Percentiles rank a stretch among this genome's conserved stretches.
Conservation (phyloP, 1,140 invertebrate genomes). For the Papilio machaon region DNA sequence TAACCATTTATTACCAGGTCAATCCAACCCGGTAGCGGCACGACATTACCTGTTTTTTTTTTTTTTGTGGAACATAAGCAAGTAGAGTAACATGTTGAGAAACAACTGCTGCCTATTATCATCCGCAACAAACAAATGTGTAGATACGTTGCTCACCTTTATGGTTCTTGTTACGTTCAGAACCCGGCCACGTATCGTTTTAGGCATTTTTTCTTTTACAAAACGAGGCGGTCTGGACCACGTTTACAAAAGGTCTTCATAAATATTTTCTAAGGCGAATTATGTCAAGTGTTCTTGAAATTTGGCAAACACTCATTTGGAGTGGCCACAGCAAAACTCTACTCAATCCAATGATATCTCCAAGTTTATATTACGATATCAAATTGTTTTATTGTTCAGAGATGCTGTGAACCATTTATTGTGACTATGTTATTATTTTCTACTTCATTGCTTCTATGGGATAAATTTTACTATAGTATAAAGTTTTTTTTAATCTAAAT, state of each 20-base stretch:
- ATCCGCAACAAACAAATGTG: not conserved
- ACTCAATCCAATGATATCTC: constrained; percentile 29
- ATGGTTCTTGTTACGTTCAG: not conserved
- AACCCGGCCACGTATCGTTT: constrained; percentile 12
- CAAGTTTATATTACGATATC: not conserved
- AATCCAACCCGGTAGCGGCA: not conserved
- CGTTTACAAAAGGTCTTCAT: constrained; percentile 29
- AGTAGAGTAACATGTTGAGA: not conserved
- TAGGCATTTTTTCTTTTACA: constrained; percentile 14
- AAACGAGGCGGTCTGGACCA: not conserved
- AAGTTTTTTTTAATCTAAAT: no score
- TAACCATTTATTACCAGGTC: not conserved
- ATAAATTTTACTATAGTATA: no score
- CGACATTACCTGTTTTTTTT: not conserved
- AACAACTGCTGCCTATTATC: not conserved
- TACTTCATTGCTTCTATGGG: no score
- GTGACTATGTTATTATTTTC: no score
- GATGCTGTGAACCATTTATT: not conserved
- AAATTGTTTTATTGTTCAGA: constrained; percentile 11
- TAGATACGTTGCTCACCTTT: not conserved
- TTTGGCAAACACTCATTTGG: constrained; percentile 32
- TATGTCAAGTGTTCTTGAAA: constrained; percentile 36
- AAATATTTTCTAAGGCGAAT: constrained; percentile 39
- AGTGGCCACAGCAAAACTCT: constrained; percentile 13
- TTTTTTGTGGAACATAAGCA: not conserved